phyloP scores from a whole-genome alignment of 2,888 invertebrate species.

The Zele albiditarsus region DNA sequence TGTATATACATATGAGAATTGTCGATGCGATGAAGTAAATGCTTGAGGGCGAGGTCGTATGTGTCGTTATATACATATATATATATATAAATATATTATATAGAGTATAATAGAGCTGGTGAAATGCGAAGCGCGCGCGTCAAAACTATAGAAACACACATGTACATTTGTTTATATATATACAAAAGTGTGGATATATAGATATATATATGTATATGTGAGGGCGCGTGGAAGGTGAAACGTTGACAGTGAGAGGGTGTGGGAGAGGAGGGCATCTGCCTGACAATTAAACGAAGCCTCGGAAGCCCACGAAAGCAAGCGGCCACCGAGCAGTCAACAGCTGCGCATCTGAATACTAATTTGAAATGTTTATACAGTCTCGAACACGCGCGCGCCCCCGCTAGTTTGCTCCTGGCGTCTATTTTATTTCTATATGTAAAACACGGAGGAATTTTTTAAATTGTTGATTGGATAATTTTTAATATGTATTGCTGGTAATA shows the following conservation, averaged over 20 bases:
- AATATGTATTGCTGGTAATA: no score
- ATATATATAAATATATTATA: not conserved
- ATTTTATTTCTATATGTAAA: not conserved
- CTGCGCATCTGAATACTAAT: conserved; percentile 72
- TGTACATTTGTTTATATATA: conserved; percentile 2
- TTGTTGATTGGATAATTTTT: no score
- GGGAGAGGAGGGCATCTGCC: conserved; percentile 66
- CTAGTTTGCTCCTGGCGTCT: conserved; percentile 25
- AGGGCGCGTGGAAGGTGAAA: conserved; percentile 47
- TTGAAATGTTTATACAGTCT: conserved; percentile 71
- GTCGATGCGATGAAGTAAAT: conserved; percentile 33
- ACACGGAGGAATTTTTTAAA: no score
- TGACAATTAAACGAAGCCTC: conserved; percentile 72
- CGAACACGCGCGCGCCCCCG: conserved; percentile 52
- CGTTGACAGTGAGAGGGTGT: conserved; percentile 43
- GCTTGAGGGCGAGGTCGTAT: conserved; percentile 48
- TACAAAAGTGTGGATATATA: conserved; percentile 28
- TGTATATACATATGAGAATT: conserved; percentile 29
- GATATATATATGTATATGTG: conserved; percentile 27
- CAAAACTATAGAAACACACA: not conserved
- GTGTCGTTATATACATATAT: conserved; percentile 43
- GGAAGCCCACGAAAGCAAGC: conserved; percentile 68
- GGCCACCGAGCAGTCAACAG: conserved; percentile 68
- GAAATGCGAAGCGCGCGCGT: not conserved
- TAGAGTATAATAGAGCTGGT: not conserved